Evolutionary conservation across 2,888 invertebrate genomes (phyloP).

Genomic region (Lagria hirta): DNA sequence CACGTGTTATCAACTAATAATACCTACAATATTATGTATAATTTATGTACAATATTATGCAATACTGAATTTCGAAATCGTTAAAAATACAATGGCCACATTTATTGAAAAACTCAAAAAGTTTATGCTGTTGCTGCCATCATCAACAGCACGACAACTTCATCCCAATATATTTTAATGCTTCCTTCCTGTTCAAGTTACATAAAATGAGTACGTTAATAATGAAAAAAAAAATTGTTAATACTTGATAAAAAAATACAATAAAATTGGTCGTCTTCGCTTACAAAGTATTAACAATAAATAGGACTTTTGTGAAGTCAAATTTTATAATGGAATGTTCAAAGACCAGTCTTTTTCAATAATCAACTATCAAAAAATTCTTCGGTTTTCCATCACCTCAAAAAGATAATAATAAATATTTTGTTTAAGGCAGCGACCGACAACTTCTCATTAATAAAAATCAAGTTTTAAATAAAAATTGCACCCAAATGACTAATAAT

Average conservation of each 20-base stretch:
- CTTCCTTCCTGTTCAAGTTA: constrained; percentile 25
- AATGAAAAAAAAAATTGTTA: constrained; percentile 24
- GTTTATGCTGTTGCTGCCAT: no score
- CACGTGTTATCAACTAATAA: constrained; percentile 36
- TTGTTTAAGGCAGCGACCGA: constrained; percentile 30
- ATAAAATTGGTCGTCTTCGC: constrained; percentile 26
- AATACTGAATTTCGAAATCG: constrained; percentile 46
- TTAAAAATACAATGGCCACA: constrained; percentile 47
- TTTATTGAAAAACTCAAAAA: constrained; percentile 24
- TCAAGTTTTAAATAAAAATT: constrained; percentile 31
- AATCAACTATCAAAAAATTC: constrained; percentile 10
- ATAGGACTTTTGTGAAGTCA: constrained; percentile 22
- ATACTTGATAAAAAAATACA: constrained; percentile 22
- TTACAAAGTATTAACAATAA: constrained; percentile 19
- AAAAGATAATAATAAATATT: constrained; percentile 10
- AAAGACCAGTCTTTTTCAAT: constrained; percentile 23
- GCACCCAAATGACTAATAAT: constrained; percentile 27
- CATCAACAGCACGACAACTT: constrained; percentile 9
- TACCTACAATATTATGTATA: constrained; percentile 40
- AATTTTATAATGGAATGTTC: constrained; percentile 26
- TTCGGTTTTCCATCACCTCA: constrained; percentile 24
- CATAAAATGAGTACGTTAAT: constrained; percentile 32
- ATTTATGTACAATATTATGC: constrained; percentile 38
- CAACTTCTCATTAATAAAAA: constrained; percentile 28
- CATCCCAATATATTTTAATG: constrained; percentile 25